These are phyloP conservation scores for Rhingia campestris DNA, from an alignment of 2,888 invertebrate species.

Conservation along the genomic window DNA sequence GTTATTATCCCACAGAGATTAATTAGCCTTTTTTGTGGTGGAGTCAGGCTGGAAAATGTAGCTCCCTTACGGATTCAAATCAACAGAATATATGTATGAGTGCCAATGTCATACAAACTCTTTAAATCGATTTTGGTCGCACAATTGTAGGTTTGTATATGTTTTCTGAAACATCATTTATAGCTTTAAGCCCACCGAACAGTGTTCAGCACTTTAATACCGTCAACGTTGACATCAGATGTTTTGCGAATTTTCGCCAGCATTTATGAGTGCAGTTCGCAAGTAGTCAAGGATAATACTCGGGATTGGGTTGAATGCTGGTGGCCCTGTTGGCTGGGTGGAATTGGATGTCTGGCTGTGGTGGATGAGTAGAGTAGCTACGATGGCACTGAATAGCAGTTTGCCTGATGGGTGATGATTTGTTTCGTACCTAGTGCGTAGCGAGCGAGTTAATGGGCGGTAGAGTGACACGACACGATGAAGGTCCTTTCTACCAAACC, in stretches of 20 bases:
- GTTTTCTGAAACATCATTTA: conserved; percentile 29
- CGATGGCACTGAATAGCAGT: conserved; percentile 27
- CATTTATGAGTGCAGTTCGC: conserved; percentile 62
- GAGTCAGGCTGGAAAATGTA: conserved; percentile 11
- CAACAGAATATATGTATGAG: not conserved
- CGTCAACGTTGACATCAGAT: conserved; percentile 49
- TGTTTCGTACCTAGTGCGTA: conserved; percentile 41
- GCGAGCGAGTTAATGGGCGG: conserved; percentile 16
- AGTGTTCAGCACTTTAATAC: conserved; percentile 51
- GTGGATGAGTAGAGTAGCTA: not conserved
- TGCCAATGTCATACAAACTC: conserved; percentile 6
- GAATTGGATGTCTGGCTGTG: conserved; percentile 41
- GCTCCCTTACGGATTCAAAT: conserved; percentile 12
- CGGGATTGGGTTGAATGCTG: not conserved
- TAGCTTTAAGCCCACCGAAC: conserved; percentile 32
- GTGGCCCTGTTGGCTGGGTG: conserved; percentile 1
- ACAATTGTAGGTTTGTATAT: not conserved
- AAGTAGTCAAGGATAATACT: conserved; percentile 64
- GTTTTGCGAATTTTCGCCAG: conserved; percentile 44
- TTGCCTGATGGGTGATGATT: conserved; percentile 56
- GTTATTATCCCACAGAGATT: conserved; percentile 64
- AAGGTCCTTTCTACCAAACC: conserved; percentile 40
- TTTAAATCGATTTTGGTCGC: conserved; percentile 45
- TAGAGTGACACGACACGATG: not conserved
- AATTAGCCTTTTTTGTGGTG: conserved; percentile 45